Evolutionary conservation across 1,140 invertebrate genomes (phyloP), one percentile per base, ranked within the genome.

Genomic region (Drosophila triauraria): DNA sequence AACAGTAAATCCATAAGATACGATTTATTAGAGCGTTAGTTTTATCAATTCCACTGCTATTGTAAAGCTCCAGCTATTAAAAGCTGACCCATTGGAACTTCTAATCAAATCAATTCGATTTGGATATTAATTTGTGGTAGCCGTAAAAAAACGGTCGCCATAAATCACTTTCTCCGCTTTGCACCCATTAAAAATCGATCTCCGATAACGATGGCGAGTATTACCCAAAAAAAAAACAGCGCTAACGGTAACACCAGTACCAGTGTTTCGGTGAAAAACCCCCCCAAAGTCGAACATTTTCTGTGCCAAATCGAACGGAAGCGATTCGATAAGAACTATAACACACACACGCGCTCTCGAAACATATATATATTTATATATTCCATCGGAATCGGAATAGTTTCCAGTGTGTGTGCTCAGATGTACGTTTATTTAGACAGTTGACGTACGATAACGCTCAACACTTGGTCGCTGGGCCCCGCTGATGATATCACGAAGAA

Each of bases 401-500:
- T 65, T 65, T 68, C 27, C 35, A 56, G 53, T 38, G 32, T 56
- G 61, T 42, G 60, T 50, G 46, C 44, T 58, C 40, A 61, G 30
- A 59, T 77, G 67, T 72, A 74, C 54, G 72, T 69, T 80, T 84
- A 83, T 84, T 88, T 88, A 74, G 77, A 88, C 84, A 88, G 84
- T 87, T 87, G 84, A 87, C 84, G 84, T 80, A 81, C 85, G 85
- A 88, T 90, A 90, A 84, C 62, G 75, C 48, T 62, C 48, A 75
- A 67, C 75, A 79, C 70, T 68, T 72, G 74, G 65, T 77, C 65
- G 56, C 30, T 15, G 51, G 51, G 51, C 17, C 51, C n/a, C 48
- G 64, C 47, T 48, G 84, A 88, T 88, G 84, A 84, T 88, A 90
- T 88, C 85, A 88, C 78, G 80, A 78, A 81, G 63, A 90, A 90